Conservation (phyloP, 2,113 vertebrate genomes). For the Melanerpes formicivorus region DNA sequence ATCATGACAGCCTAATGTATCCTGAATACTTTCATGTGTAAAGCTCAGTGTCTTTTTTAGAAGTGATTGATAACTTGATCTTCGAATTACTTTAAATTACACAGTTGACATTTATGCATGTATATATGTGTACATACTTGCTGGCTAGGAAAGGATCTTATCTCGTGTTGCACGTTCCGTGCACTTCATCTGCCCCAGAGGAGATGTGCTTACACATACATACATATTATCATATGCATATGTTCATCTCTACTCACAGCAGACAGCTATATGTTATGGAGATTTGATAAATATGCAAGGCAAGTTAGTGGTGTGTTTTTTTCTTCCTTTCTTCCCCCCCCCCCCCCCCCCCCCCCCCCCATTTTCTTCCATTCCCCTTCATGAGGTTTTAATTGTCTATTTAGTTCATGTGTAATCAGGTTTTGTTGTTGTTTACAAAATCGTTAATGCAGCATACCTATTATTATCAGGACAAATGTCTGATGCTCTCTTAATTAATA, state of each 20-base stretch:
- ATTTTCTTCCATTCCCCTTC: not conserved
- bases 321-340: not conserved
- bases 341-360: too few relatives aligned
- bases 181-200: not conserved
- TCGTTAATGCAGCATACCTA: not conserved
- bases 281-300: not conserved
- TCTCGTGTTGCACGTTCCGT: not conserved
- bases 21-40: slow-evolving; percentile 39
- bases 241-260: not conserved
- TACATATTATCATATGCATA: not conserved
- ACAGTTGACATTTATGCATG: slow-evolving; percentile 48
- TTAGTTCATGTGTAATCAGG: not conserved
- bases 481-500: slow-evolving; percentile 19
- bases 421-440: slow-evolving; percentile 12
- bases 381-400: not conserved
- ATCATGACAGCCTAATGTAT: slow-evolving; percentile 32
- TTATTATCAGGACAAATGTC: not conserved
- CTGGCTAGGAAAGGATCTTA: not conserved
- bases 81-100: slow-evolving; percentile 44
- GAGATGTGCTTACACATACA: not conserved
- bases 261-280: not conserved
- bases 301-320: not conserved
- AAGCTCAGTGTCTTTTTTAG: not conserved
- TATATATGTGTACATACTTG: slow-evolving; percentile 16
- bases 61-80: slow-evolving; percentile 56